Conservation (phyloP, 2,113 vertebrate species). For the Coptodon bakossiorum region DNA sequence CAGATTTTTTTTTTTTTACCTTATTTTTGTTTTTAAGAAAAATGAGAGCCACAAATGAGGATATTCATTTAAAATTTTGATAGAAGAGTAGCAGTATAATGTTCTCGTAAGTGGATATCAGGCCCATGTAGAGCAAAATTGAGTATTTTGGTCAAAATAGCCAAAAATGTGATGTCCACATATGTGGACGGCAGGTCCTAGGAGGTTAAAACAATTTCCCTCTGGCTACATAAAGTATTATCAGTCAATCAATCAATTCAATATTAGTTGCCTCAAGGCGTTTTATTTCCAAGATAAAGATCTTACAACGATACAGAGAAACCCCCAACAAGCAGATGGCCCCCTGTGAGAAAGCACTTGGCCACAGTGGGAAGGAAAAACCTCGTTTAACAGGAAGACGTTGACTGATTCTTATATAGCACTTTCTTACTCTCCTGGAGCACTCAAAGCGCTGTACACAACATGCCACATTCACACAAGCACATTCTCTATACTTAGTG, state of each 20-base stretch:
- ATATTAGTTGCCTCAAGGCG: background rate
- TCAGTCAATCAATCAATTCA: background rate
- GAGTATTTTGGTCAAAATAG: too few species aligned
- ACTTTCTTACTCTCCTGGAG: rapidly evolving
- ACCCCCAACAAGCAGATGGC: background rate
- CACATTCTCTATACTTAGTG: background rate
- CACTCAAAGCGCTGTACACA: background rate
- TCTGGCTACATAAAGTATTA: background rate
- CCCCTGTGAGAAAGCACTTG: background rate
- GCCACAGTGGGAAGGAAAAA: background rate
- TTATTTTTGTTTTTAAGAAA: too few species aligned
- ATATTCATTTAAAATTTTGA: too few species aligned
- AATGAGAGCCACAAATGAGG: too few species aligned
- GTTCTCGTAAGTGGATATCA: too few species aligned
- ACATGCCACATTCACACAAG: rapidly evolving
- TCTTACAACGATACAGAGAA: background rate
- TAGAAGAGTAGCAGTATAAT: too few species aligned
- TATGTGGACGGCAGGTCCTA: too few species aligned
- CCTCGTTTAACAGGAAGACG: background rate
- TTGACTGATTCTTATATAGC: rapidly evolving
- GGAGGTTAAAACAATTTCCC: background rate
- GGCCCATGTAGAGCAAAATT: too few species aligned
- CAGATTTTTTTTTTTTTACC: too few species aligned
- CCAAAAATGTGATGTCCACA: too few species aligned
- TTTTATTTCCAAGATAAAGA: background rate